Percentiles rank a stretch among this genome's conserved stretches.
phyloP scores from a whole-genome alignment of 1,140 invertebrate genomes.

The Heterodera carotae region DNA sequence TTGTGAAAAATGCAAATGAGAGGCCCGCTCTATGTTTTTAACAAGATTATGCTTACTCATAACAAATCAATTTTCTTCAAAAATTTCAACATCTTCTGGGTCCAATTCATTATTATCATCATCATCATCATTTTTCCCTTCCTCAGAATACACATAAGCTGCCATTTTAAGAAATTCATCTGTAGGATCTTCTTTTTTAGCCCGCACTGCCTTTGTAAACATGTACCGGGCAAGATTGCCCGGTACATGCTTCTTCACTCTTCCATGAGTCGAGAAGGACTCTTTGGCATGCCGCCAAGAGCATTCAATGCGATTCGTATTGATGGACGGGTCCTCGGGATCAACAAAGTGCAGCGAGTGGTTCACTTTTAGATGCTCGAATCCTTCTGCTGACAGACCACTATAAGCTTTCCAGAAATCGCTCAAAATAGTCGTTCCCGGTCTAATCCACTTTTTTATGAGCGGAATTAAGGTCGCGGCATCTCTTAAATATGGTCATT shows the following conservation, averaged over 20 bases:
- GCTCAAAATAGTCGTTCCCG: background rate
- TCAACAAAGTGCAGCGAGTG: background rate
- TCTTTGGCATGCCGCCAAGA: conserved; percentile 1
- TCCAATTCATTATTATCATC: background rate
- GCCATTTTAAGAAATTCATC: conserved; percentile 1
- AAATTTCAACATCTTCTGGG: background rate
- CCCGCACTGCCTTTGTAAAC: background rate
- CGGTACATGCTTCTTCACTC: conserved; percentile 3
- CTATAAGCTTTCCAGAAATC: background rate
- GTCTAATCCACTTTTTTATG: background rate
- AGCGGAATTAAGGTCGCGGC: background rate
- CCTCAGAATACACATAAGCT: background rate
- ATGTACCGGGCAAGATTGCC: background rate
- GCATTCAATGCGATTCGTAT: background rate
- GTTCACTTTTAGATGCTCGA: background rate
- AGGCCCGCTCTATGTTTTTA: no score
- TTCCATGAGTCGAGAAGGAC: background rate
- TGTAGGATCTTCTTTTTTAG: background rate
- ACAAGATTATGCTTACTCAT: no score
- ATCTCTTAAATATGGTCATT: background rate
- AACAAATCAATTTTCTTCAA: background rate
- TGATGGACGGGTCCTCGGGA: background rate
- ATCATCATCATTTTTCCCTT: background rate
- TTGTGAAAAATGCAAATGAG: no score
- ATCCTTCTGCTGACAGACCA: background rate